Base-by-base conservation (phyloP, 2,797 vertebrate genomes). In the Petrocephalus schoutedeni region DNA sequence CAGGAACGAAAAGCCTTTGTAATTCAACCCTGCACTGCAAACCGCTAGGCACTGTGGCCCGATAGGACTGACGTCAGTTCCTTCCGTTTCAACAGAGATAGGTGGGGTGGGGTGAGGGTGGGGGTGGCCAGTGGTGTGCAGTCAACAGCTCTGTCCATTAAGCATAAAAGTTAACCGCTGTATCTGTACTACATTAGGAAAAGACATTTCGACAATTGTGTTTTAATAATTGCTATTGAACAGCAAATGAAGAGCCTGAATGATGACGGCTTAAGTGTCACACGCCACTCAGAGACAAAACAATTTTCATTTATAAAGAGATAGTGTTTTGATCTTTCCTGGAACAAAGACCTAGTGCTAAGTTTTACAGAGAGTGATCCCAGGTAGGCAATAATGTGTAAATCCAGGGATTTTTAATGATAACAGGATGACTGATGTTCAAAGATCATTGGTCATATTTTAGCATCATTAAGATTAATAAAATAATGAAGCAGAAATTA, bases 31-130 rank as follows among this genome's bases (percentile, higher is more conserved):
- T 54, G 80, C 49, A 5, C 49, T 80, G 21, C 19, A 54, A 83
- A 83, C 80, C 10, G 19, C 49, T 49, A 83, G 45, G 49, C 80
- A 49, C 80, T 54, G 80, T 84, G 51, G 80, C 9, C 80, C 9
- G 51, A 84, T 12, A 84, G 51, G 45, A 23, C 21, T 54, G 80
- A 84, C 51, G 80, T 84, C 80, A 84, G 80, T 84, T 84, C 80
- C 80, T 84, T 80, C 74, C 74, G 74, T 80, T 80, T 49, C 74
- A 80, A n/a, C 74, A 1, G 36, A 80, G 74, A 80, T 80, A 80
- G 71, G 41, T 45, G 41, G 41, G 41, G 71, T 45, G 36, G 71
- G 71, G 67, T 71, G 12, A 2, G n/a, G 10, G 64, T 36, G 64
- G 32, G 67, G 32, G 64, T 8, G 32, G 32, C 71, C 36, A 77